phyloP scores from a whole-genome alignment of 2,888 invertebrate genomes.

The Pseudolycoriella hygida region DNA sequence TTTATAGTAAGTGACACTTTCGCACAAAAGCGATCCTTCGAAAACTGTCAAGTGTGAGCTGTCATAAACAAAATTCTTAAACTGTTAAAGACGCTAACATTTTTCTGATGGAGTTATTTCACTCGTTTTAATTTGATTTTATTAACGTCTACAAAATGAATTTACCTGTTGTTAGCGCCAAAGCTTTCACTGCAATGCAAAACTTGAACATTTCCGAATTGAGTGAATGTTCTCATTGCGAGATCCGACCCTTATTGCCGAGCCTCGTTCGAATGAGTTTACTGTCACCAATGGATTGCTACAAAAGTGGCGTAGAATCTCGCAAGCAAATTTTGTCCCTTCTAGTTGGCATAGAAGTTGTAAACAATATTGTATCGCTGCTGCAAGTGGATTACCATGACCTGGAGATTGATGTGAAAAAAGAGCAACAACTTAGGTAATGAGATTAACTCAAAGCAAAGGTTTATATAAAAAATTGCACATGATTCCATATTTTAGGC shows the following conservation, averaged over 20 bases:
- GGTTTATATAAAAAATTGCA: background rate
- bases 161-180: constrained; percentile 12
- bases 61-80: too few relatives aligned
- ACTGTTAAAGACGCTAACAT: too few relatives aligned
- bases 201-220: constrained; percentile 62
- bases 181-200: constrained; percentile 45
- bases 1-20: too few relatives aligned
- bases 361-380: constrained; percentile 84
- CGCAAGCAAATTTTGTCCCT: constrained; percentile 79
- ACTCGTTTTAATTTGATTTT: too few relatives aligned
- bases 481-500: constrained; percentile 32
- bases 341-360: constrained; percentile 78
- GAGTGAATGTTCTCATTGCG: constrained; percentile 51
- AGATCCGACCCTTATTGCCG: constrained; percentile 79
- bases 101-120: too few relatives aligned
- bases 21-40: too few relatives aligned
- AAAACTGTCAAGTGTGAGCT: too few relatives aligned
- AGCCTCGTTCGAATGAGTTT: constrained; percentile 88
- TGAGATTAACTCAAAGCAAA: constrained; percentile 4
- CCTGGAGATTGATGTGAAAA: constrained; percentile 78
- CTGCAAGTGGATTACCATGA: constrained; percentile 89
- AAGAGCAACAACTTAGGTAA: constrained; percentile 74
- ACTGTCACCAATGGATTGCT: constrained; percentile 67
- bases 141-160: background rate
- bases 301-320: constrained; percentile 63